Evolutionary conservation across 2,797 vertebrate species (phyloP).

Genomic region (Sus cebifrons): DNA sequence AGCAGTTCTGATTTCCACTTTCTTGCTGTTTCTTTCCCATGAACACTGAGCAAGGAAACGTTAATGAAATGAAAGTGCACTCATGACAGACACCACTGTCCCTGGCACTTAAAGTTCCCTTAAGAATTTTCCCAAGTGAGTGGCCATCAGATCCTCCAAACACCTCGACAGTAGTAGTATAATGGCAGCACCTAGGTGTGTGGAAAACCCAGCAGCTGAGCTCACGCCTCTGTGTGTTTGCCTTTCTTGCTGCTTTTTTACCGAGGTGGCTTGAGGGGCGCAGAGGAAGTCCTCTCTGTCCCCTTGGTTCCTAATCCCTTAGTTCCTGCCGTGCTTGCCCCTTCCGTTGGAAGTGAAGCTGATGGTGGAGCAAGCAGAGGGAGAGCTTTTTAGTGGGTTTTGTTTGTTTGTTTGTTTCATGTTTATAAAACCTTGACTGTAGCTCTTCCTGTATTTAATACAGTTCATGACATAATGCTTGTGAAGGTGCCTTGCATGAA

Average conservation of each 20-base stretch:
- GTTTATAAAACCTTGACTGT: background rate
- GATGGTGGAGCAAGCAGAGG: background rate
- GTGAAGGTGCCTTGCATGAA: slow-evolving; percentile 27
- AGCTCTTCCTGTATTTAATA: slow-evolving; percentile 30
- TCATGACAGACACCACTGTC: background rate
- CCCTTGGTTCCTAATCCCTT: background rate
- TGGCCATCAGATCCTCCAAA: background rate
- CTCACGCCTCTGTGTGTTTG: background rate
- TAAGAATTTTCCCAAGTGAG: background rate
- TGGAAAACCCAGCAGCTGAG: accelerated
- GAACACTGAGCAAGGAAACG: slow-evolving; percentile 5
- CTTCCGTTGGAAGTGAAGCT: background rate
- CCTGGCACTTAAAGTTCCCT: background rate
- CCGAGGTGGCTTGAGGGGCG: background rate
- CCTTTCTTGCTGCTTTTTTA: background rate
- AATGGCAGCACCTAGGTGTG: background rate
- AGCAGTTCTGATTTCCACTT: background rate
- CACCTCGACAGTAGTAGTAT: accelerated
- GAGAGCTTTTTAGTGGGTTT: background rate
- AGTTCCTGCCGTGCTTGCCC: background rate
- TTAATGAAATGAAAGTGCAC: slow-evolving; percentile 1
- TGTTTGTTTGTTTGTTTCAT: background rate
- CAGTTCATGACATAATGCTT: background rate
- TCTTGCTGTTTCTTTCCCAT: slow-evolving; percentile 32
- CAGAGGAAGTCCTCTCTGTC: background rate